These are phyloP conservation scores for Kradibia gibbosae DNA, from an alignment of 1,140 invertebrate species.

Conservation along the genomic window DNA sequence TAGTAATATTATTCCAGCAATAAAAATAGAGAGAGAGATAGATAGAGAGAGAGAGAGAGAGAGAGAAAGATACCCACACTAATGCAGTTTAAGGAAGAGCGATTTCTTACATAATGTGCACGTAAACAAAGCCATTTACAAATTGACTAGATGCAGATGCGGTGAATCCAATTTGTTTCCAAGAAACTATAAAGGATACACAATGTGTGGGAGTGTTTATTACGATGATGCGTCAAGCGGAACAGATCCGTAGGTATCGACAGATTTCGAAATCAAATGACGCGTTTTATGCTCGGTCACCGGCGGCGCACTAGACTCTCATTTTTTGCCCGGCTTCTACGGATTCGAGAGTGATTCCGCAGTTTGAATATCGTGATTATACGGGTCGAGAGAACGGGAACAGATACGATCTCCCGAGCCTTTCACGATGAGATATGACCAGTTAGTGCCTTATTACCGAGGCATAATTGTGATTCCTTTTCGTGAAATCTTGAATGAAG, in stretches of 20 bases:
- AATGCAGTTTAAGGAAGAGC: too few species aligned
- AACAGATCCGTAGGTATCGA: background rate
- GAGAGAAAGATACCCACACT: too few species aligned
- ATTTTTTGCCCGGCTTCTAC: constrained; percentile 8
- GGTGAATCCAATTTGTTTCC: background rate
- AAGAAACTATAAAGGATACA: background rate
- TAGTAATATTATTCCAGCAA: too few species aligned
- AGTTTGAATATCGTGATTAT: constrained; percentile 22
- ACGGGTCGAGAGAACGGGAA: constrained; percentile 18
- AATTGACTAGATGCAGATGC: background rate
- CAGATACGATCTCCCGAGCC: constrained; percentile 3
- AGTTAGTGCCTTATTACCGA: constrained; percentile 4
- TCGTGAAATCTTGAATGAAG: background rate
- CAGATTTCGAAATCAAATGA: background rate
- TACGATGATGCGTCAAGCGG: background rate
- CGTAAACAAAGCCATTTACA: background rate
- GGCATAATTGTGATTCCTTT: constrained; percentile 10
- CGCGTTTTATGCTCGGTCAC: constrained; percentile 16
- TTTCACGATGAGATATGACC: constrained; percentile 20
- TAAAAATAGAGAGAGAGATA: too few species aligned
- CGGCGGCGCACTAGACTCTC: background rate
- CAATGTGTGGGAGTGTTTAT: background rate
- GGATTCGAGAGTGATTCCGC: constrained; percentile 16
- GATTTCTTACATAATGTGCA: background rate
- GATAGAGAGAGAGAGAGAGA: too few species aligned